Base-by-base conservation (phyloP, 2,113 vertebrate species). In the Sphyrna mokarran region DNA sequence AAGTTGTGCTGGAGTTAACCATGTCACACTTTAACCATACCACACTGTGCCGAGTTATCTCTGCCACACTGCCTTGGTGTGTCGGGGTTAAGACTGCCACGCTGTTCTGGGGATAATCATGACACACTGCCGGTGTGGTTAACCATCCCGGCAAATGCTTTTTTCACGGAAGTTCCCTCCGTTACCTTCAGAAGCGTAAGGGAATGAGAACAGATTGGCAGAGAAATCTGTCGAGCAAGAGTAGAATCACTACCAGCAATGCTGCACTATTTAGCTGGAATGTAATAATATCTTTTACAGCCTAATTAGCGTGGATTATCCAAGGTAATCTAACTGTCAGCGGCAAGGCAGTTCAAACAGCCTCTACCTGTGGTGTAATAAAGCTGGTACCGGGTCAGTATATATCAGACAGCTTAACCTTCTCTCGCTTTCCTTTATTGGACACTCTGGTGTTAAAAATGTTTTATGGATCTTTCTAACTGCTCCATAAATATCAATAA, bases 401-500 rank as follows among this genome's bases (percentile, higher is more conserved):
- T 43, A 37, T 66, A 43, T 95, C 94, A 72, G 40, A 95, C 40
- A 54, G 18, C 29, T 11, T 33, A 16, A 48, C 40, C 69, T 94
- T n/a, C 66, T 66, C 61, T 48, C 66, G 23, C 70, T 54, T 48
- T 29, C 94, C 29, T 63, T 95, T 69, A 43, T 5, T 95, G 94
- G 94, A 72, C 72, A 11, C 43, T 95, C 23, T 95, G 68, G 68
- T 95, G 43, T 95, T 72, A 43, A 54, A 54, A 95, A 40, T 48
- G 66, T 72, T 95, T 95, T 95, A 95, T 95, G 40, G 94, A 95
- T 95, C 94, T 95, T 95, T 95, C 69, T 29, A 72, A 72, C 68
- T 69, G 94, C 69, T 54, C 94, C 48, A 72, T 95, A 95, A 95
- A 95, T 95, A 72, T 95, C 94, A 95, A 72, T 95, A 72, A 95